phyloP scores from a whole-genome alignment of 2,888 invertebrate genomes.

The Brachyptera risi region DNA sequence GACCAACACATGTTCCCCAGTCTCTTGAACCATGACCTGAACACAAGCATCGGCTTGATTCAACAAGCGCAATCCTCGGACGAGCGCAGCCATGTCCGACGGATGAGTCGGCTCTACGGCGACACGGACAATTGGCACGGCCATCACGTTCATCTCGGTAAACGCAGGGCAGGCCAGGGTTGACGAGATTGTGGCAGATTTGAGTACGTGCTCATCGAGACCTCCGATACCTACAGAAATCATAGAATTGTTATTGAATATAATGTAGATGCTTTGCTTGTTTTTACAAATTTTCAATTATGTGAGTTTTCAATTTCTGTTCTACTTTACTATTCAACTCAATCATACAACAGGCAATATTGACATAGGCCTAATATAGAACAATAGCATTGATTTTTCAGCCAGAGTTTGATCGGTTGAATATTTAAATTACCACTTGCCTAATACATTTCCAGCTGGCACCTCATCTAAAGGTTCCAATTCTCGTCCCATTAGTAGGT shows the following conservation, averaged over 20 bases:
- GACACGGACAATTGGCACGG: constrained; percentile 88
- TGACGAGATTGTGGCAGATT: constrained; percentile 85
- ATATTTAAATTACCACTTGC: constrained; percentile 43
- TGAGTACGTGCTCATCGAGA: constrained; percentile 75
- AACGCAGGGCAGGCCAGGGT: constrained; percentile 82
- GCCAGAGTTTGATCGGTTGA: too few relatives aligned
- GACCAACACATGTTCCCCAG: constrained; percentile 90
- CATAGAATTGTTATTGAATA: background rate
- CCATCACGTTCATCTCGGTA: constrained; percentile 69
- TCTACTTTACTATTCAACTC: background rate
- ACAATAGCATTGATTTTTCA: too few relatives aligned
- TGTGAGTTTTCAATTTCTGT: background rate
- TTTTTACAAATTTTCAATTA: background rate
- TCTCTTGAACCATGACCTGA: constrained; percentile 76
- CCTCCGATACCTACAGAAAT: constrained; percentile 68
- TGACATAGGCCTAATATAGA: too few relatives aligned
- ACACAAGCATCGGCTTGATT: constrained; percentile 51
- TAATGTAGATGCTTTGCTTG: background rate
- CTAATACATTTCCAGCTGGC: constrained; percentile 87
- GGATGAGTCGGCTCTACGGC: constrained; percentile 85
- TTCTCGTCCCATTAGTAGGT: constrained; percentile 90
- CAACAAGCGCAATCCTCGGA: constrained; percentile 69
- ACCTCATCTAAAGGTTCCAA: constrained; percentile 73
- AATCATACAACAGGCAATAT: too few relatives aligned
- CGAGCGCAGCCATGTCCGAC: constrained; percentile 63